Evolutionary conservation across 2,113 vertebrate genomes (phyloP), one percentile per base, ranked within the genome.

Genomic region (Otus sunia): DNA sequence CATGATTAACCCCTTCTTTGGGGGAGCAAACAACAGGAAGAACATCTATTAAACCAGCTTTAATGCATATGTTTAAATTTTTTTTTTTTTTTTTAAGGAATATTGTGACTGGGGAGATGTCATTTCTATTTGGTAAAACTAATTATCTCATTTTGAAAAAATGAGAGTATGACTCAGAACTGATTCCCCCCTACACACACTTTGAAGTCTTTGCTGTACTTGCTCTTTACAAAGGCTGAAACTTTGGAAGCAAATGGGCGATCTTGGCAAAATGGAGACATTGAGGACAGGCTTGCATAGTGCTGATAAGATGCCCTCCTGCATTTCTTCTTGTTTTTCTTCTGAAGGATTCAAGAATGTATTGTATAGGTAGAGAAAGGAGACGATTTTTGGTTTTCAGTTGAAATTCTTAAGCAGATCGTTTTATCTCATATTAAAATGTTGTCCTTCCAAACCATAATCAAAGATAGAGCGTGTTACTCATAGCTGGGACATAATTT

Each of bases 111-210:
- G 52, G 78, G 52, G 71, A 90, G 68, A 55, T 80, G 26, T 52
- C 5, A 32, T 34, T 96, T 89, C 39, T 34, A 10, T 77, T 86
- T 93, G 92, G 56, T 45, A 91, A 83, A 77, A 20, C 39, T 50
- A 68, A 6, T 76, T 72, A 30, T 41, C 56, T 92, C 18, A 32
- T 52, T 62, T 67, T 77, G 69, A 72, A 73, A 80, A 80, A 43
- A 52, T 62, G 14, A 59, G 13, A n/a, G 17, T 86, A 30, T 94
- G 77, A 96, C n/a, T 27, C 9, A 36, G 37, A 62, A 21, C 25
- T n/a, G 20, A 62, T 53, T n/a, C 3, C 8, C 19, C 2, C 7
- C 1, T 26, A 0, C 17, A 3, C 22, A 6, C 12, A 7, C 10
- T 56, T 63, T 43, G 56, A 77, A 71, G 21, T 21, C 76, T 79